A percentile compares a stretch with the other conserved stretches of the same genome.
Conservation (phyloP, 2,113 vertebrate species). For the Platichthys flesus region DNA sequence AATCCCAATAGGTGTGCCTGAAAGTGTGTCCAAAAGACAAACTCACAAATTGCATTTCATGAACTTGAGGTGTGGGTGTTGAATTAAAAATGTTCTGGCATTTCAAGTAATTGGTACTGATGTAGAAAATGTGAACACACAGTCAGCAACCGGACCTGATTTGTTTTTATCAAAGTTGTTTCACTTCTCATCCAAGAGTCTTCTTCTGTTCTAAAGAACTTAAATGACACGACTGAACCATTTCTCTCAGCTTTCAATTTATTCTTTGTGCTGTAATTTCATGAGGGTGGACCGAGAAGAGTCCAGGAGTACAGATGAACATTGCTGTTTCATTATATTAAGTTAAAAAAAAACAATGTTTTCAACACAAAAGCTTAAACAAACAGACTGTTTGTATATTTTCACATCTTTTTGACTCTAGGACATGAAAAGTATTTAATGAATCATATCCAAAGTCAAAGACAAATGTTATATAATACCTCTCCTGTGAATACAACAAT, state of each 20-base stretch:
- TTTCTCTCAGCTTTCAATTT: conserved; percentile 49
- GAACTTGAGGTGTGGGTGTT: too few species aligned
- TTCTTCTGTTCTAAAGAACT: too few species aligned
- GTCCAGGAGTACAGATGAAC: conserved; percentile 15
- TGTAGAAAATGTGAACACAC: too few species aligned
- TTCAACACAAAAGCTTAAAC: conserved; percentile 3
- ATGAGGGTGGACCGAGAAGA: neutral
- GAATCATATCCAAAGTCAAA: conserved; percentile 19
- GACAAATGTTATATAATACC: neutral
- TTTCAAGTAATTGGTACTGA: too few species aligned
- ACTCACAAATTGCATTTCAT: too few species aligned
- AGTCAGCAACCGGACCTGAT: too few species aligned
- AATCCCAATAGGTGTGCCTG: too few species aligned
- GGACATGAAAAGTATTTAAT: conserved; percentile 1
- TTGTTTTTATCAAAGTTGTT: too few species aligned
- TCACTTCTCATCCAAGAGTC: too few species aligned
- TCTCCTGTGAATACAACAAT: conserved; percentile 1
- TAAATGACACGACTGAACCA: neutral
- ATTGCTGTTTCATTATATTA: neutral
- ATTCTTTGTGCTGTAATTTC: conserved; percentile 20
- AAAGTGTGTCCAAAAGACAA: too few species aligned
- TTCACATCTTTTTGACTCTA: conserved; percentile 1
- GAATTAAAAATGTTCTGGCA: too few species aligned
- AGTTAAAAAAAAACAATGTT: conserved; percentile 25
- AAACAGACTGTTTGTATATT: neutral